Conservation (phyloP, 2,113 vertebrate species). For the Psilopsiagon aurifrons region DNA sequence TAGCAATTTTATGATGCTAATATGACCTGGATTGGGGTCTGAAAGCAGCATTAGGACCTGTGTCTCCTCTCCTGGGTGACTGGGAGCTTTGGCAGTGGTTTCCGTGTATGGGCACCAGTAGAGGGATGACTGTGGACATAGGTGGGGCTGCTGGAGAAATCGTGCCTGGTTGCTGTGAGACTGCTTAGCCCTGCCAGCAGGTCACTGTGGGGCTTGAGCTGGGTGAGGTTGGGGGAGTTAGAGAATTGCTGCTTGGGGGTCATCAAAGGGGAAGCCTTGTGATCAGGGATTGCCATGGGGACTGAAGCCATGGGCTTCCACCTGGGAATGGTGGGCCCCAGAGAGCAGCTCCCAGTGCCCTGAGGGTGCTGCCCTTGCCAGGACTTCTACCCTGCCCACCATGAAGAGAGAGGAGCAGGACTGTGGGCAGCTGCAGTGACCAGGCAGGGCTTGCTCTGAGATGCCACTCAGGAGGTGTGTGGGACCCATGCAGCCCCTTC, state of each 20-base stretch:
- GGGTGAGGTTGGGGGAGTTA: rapidly evolving
- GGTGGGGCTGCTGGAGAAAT: not conserved
- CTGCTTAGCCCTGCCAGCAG: not conserved
- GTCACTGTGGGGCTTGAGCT: not conserved
- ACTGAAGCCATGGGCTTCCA: rapidly evolving
- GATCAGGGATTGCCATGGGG: rapidly evolving
- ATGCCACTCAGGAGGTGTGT: rapidly evolving
- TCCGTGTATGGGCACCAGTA: not conserved
- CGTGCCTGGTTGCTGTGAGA: not conserved
- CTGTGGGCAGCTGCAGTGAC: rapidly evolving
- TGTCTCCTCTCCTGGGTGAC: not conserved
- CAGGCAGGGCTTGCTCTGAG: not conserved
- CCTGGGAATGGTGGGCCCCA: not conserved
- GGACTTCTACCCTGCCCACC: not conserved
- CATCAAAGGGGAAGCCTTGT: not conserved
- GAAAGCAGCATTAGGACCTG: not conserved
- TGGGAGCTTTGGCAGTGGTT: not conserved
- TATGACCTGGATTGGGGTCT: not conserved
- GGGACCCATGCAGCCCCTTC: not conserved
- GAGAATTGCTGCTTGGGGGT: not conserved
- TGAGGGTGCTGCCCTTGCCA: not conserved
- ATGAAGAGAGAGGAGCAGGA: not conserved
- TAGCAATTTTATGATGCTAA: not conserved
- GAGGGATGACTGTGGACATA: rapidly evolving
- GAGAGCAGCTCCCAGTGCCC: rapidly evolving